phyloP scores from a whole-genome alignment of 2,113 vertebrate genomes.

The Malurus alboscapulatus region DNA sequence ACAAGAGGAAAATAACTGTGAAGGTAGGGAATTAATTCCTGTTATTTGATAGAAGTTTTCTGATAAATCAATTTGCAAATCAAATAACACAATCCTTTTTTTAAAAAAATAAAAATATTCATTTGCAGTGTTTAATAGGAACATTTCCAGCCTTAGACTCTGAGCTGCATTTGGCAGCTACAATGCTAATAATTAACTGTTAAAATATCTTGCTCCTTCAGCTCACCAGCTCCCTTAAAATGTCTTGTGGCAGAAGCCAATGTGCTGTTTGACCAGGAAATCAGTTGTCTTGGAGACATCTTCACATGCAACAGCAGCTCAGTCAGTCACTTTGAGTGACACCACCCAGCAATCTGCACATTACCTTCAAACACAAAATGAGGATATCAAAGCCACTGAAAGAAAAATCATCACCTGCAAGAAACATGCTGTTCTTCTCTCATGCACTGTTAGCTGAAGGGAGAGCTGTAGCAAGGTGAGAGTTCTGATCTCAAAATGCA shows the following conservation, averaged over 20 bases:
- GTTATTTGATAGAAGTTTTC: background rate
- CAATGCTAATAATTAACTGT: slow-evolving; percentile 20
- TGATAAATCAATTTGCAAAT: background rate
- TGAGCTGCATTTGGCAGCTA: slow-evolving; percentile 9
- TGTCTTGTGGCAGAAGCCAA: background rate
- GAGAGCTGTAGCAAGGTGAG: background rate
- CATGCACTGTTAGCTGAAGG: background rate
- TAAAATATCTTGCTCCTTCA: slow-evolving; percentile 26
- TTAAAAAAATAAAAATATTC: background rate
- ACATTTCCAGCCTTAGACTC: background rate
- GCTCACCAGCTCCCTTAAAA: slow-evolving; percentile 40
- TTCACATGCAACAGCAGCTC: slow-evolving; percentile 21
- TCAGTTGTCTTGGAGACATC: slow-evolving; percentile 50
- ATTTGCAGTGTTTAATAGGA: background rate
- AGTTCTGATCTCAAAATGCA: background rate
- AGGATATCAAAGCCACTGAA: slow-evolving; percentile 38
- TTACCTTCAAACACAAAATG: slow-evolving; percentile 45
- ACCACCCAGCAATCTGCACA: background rate
- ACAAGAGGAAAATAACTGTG: background rate
- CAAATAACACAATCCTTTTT: background rate
- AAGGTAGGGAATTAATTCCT: background rate
- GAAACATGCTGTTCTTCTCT: background rate
- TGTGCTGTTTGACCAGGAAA: slow-evolving; percentile 47
- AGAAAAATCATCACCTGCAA: slow-evolving; percentile 43
- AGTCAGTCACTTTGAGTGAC: slow-evolving; percentile 46